Base-by-base conservation (phyloP, 2,797 vertebrate genomes). In the Myioborus miniatus region DNA sequence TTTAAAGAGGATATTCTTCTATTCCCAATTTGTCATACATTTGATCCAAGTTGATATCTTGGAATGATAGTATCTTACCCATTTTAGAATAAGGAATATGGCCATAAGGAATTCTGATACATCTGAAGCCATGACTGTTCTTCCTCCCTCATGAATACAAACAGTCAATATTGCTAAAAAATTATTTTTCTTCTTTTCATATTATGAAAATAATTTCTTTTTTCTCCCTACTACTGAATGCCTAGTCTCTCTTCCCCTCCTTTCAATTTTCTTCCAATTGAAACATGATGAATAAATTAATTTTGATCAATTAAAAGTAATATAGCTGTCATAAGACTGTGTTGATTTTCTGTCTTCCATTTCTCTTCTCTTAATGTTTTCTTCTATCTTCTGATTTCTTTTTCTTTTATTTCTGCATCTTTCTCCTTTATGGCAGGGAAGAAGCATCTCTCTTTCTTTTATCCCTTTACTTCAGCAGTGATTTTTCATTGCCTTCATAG, bases 401-500 rank as follows among this genome's bases (percentile, higher is more conserved):
- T 94, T 50, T 65, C 24, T 65, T 44, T 77, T 92, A 75, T 70
- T 21, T 72, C 22, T 72, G 15, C 79, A 94, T n/a, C 50, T 87
- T 80, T 87, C n/a, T 89, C 14, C 78, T 85, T 86, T 74, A 87
- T 64, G 23, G n/a, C 12, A 80, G n/a, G 30, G 44, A 44, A 84
- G 79, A 94, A 86, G 26, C 49, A 59, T 83, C 29, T 89, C 16
- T 95, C 60, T 91, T 72, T 81, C 44, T 91, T 81, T 89, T 55
- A 74, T 93, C 21, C 43, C 30, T 89, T 77, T 77, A 49, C 49
- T 60, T 92, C 58, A 74, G 71, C 71, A 94, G 81, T 62, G 78
- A 96, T 94, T 96, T 96, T 96, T 95, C 90, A 83, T 68, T 89
- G 90, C 88, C 81, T 87, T 90, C 90, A 41, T 83, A 64, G 81